These are phyloP conservation scores for Macrotis lagotis DNA, from an alignment of 2,113 vertebrate species.

Conservation along the genomic window DNA sequence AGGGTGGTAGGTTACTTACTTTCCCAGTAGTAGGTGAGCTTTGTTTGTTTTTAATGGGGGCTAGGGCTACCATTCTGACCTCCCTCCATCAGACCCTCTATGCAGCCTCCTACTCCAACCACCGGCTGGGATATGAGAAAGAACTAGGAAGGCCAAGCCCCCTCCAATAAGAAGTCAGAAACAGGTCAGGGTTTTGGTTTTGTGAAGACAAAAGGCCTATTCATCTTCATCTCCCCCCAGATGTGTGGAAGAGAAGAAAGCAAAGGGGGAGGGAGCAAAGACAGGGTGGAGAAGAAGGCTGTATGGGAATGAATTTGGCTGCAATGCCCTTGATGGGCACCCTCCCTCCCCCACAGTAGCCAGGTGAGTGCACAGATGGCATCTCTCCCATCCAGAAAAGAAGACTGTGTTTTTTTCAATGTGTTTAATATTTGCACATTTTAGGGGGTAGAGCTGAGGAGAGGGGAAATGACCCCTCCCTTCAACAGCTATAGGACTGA, in stretches of 20 bases:
- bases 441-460: not conserved
- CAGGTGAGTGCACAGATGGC: not conserved
- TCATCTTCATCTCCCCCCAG: not conserved
- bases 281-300: not conserved
- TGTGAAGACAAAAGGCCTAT: not conserved
- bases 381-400: not conserved
- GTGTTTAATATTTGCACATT: not conserved
- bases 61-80: not conserved
- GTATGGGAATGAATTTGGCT: not conserved
- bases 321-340: not conserved
- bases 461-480: not conserved
- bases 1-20: not conserved
- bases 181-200: not conserved
- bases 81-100: not conserved
- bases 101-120: not conserved
- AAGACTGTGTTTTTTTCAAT: not conserved
- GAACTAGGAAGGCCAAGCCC: not conserved
- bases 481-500: not conserved
- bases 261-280: not conserved
- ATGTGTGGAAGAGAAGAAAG: not conserved
- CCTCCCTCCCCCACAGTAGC: not conserved
- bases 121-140: not conserved
- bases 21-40: not conserved
- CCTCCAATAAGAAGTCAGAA: not conserved
- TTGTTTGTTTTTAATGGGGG: not conserved